Conservation (phyloP, 2,113 vertebrate species). For the Nesoenas mayeri region DNA sequence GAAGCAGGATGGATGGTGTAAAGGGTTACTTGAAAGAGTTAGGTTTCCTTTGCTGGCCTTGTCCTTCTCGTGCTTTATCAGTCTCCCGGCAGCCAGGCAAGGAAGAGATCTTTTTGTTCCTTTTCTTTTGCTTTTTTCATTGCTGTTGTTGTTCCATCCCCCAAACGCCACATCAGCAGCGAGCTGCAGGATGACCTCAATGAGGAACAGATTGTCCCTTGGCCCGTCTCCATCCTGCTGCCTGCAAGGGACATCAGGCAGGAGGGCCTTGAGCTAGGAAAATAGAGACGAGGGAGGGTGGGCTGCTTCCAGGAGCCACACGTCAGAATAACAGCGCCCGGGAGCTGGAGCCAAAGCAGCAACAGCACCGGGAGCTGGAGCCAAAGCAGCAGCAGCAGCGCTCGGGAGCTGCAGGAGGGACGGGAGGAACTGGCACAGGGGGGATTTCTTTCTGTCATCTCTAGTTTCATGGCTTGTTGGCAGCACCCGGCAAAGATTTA, state of each 20-base stretch:
- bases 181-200: slow-evolving; percentile 41
- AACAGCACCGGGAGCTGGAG: fast-evolving
- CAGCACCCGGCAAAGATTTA: background rate
- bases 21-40: background rate
- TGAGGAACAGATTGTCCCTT: slow-evolving; percentile 64
- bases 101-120: background rate
- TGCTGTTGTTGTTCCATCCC: background rate
- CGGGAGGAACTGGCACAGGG: background rate
- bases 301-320: background rate
- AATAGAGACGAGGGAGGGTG: background rate
- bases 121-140: background rate
- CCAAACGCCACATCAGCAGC: slow-evolving; percentile 63
- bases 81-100: background rate
- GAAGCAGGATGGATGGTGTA: background rate
- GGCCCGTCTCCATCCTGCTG: slow-evolving; percentile 10
- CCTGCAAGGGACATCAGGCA: background rate
- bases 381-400: background rate
- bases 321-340: fast-evolving
- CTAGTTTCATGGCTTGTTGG: background rate
- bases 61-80: background rate
- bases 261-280: background rate
- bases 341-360: background rate
- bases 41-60: background rate
- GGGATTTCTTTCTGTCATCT: background rate
- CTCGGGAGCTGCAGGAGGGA: background rate